Conservation (phyloP, 2,888 invertebrate genomes). For the Petrophora chlorosata region DNA sequence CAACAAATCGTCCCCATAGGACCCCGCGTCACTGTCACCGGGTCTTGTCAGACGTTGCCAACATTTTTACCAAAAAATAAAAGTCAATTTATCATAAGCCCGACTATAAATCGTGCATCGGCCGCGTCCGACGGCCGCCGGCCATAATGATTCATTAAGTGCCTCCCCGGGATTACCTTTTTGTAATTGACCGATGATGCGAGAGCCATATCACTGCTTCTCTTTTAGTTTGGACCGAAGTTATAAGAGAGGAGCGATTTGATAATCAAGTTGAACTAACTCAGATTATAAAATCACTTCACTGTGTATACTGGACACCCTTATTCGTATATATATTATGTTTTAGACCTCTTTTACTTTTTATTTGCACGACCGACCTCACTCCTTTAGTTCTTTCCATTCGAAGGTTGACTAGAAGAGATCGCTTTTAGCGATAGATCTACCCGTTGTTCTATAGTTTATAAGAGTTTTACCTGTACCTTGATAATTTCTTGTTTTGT, state of each 20-base stretch:
- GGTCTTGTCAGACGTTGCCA: constrained; percentile 36
- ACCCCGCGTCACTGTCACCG: constrained; percentile 34
- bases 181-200: constrained; percentile 83
- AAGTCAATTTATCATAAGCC: constrained; percentile 44
- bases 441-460: too few species aligned
- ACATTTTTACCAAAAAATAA: constrained; percentile 43
- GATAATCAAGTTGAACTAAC: too few species aligned
- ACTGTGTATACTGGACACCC: too few species aligned
- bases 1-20: constrained; percentile 37
- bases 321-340: too few species aligned
- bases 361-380: too few species aligned
- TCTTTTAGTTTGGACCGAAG: constrained; percentile 57
- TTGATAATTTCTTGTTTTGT: too few species aligned
- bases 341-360: too few species aligned
- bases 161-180: constrained; percentile 82
- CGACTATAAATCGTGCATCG: constrained; percentile 72
- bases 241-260: constrained; percentile 37
- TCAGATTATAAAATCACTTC: too few species aligned
- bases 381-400: too few species aligned
- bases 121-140: constrained; percentile 61
- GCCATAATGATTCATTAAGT: constrained; percentile 83
- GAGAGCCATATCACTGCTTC: constrained; percentile 76
- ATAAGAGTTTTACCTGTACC: too few species aligned
- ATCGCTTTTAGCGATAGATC: too few species aligned
- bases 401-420: too few species aligned